These are phyloP conservation scores for Ditula angustiorana DNA, from an alignment of 2,888 invertebrate species.

Conservation along the genomic window DNA sequence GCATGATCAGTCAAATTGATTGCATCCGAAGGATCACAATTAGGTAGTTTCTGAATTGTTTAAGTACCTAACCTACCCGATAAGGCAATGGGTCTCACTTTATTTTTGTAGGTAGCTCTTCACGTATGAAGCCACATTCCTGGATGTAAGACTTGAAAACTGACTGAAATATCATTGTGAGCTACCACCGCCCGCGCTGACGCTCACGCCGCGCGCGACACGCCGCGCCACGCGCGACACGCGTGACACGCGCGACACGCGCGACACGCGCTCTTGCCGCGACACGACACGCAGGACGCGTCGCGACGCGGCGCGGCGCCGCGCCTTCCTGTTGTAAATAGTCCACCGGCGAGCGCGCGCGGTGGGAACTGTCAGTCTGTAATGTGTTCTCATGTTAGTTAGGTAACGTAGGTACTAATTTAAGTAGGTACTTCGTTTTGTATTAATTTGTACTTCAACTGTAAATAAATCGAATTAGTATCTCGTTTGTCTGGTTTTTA, in stretches of 20 bases:
- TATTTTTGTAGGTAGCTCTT: background rate
- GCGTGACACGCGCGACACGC: background rate
- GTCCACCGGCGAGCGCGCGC: background rate
- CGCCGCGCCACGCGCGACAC: background rate
- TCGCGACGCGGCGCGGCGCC: background rate
- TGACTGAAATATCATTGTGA: background rate
- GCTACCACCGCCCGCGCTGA: background rate
- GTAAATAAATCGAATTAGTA: slow-evolving; percentile 39
- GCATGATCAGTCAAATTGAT: background rate
- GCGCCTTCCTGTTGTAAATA: background rate
- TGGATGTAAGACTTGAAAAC: background rate
- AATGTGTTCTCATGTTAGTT: slow-evolving; percentile 3
- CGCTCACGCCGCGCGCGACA: background rate
- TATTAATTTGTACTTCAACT: slow-evolving; percentile 40
- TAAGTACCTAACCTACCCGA: background rate
- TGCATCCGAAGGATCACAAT: background rate
- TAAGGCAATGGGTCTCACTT: background rate
- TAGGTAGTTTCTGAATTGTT: background rate
- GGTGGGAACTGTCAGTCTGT: background rate
- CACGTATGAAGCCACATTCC: slow-evolving; percentile 6
- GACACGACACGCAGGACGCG: background rate
- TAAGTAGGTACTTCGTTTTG: slow-evolving; percentile 26
- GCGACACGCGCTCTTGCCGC: background rate
- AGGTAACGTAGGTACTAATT: slow-evolving; percentile 15
- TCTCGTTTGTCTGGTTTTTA: slow-evolving; percentile 14